Base-by-base conservation (phyloP, 2,797 vertebrate genomes). In the Pteronotus mesoamericanus region DNA sequence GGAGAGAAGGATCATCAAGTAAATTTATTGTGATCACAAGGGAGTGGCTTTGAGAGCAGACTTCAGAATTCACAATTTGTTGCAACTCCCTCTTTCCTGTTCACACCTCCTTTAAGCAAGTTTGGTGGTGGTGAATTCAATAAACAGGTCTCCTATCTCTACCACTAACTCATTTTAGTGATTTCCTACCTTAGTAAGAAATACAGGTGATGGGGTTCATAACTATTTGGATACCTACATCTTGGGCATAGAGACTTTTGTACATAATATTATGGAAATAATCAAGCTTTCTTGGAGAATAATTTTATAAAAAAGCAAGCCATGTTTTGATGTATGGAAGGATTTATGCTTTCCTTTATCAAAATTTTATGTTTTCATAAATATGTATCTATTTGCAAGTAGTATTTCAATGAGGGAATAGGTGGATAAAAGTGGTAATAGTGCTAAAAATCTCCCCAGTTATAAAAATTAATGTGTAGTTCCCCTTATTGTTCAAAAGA, bases 331-430 rank as follows among this genome's bases (percentile, higher is more conserved):
- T 90, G 26, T 94, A 53, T 95, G 59, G 72, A 84, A 37, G 57
- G 82, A 92, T 0, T 1, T 44, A 15, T 39, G 61, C 75, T 83
- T n/a, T 94, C 42, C 8, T 94, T 94, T 80, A 95, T 86, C 16
- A 82, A 85, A 71, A n/a, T 79, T 78, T 94, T 84, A 85, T 78
- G 39, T 92, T 96, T 96, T 95, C 16, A 85, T 94, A 90, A 96
- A 69, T 90, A 85, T 92, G 9, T 88, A 44, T 74, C 57, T 93
- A n/a, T 89, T 78, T 95, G 44, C 91, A 85, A 84, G 57, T 86
- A 87, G 37, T 91, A 64, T 68, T 93, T 96, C 61, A 78, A 72
- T 95, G 95, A 91, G 61, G 69, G 75, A 90, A 55, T 66, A 93
- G n/a, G 69, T 93, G 46, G 37, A 51, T 87, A 32, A n/a, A 96